Conservation (phyloP, 2,113 vertebrate species). For the Willisornis vidua region DNA sequence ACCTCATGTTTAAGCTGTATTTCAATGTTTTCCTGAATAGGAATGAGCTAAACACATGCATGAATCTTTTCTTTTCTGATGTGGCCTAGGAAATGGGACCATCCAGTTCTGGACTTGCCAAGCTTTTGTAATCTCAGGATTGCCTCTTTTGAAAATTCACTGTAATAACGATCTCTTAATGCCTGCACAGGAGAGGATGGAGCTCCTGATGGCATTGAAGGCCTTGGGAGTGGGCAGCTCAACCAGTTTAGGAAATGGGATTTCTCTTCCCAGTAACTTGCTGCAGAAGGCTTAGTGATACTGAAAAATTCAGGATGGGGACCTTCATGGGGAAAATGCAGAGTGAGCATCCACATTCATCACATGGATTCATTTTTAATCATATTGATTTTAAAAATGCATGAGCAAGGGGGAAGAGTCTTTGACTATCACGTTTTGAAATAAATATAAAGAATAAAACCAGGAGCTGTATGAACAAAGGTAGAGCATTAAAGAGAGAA, state of each 20-base stretch:
- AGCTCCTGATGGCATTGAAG: background rate
- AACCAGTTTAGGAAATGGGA: background rate
- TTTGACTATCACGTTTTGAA: background rate
- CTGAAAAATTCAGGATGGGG: background rate
- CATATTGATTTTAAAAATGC: constrained; percentile 38
- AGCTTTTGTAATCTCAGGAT: background rate
- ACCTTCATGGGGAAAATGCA: background rate
- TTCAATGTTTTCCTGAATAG: background rate
- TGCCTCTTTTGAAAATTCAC: background rate
- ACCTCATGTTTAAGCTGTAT: background rate
- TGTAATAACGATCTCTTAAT: background rate
- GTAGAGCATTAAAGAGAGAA: background rate
- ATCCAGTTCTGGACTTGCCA: background rate
- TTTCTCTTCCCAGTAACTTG: background rate
- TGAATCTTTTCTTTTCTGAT: background rate
- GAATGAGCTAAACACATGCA: background rate
- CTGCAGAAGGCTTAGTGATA: background rate
- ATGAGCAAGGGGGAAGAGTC: background rate
- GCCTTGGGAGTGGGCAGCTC: background rate
- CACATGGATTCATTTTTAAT: constrained; percentile 43
- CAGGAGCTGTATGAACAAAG: background rate
- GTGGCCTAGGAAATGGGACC: background rate
- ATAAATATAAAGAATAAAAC: background rate
- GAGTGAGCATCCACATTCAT: background rate
- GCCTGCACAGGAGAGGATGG: background rate